Evolutionary conservation across 2,888 invertebrate species (phyloP).

Genomic region (Macrophya alboannulata): DNA sequence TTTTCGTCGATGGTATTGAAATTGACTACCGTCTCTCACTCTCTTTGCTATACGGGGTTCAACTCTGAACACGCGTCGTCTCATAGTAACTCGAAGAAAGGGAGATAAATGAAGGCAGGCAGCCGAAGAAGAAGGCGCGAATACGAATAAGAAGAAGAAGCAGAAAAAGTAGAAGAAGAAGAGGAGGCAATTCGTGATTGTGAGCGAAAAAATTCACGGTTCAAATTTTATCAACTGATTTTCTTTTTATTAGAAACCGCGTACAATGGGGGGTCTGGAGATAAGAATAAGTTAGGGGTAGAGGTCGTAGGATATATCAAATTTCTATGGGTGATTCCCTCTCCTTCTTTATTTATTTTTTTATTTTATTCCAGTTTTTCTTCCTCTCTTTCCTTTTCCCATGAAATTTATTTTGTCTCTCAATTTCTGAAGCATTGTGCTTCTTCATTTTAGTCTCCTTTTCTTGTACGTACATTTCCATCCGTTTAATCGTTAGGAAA

Average conservation of each 20-base stretch:
- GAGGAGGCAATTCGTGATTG: conserved; percentile 30
- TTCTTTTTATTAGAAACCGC: conserved; percentile 1
- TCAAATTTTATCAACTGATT: conserved; percentile 31
- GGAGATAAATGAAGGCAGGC: conserved; percentile 30
- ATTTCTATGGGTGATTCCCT: conserved; percentile 4
- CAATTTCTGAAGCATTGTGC: not conserved
- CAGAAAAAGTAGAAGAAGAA: not conserved
- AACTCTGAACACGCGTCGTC: not conserved
- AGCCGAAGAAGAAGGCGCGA: not conserved
- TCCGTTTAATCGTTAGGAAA: not conserved
- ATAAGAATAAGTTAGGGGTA: not conserved
- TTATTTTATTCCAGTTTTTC: not conserved
- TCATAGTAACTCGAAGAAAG: conserved; percentile 46
- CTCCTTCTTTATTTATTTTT: not conserved
- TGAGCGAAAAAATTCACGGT: conserved; percentile 36
- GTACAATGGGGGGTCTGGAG: not conserved
- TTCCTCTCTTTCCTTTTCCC: not conserved
- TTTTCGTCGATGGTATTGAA: conserved; percentile 42
- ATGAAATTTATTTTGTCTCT: not conserved
- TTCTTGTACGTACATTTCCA: too few relatives aligned
- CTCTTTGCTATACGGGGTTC: not conserved
- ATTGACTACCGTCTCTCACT: conserved; percentile 8
- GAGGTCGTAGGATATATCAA: not conserved
- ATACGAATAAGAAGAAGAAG: not conserved
- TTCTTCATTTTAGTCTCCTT: not conserved